These are phyloP conservation scores for Luehdorfia chinensis DNA, from an alignment of 1,140 invertebrate species.

Conservation along the genomic window DNA sequence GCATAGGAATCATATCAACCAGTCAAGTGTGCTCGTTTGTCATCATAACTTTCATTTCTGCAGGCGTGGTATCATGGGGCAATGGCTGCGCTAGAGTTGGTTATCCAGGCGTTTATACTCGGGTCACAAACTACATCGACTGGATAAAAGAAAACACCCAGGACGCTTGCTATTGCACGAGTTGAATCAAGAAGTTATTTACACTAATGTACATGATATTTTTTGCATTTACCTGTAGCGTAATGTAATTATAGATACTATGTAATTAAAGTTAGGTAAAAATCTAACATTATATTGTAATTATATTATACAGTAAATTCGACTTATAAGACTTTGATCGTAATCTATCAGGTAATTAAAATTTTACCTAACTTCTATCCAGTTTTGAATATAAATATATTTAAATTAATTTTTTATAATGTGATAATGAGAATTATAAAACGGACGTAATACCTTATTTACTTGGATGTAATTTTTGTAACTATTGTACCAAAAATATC, in stretches of 20 bases:
- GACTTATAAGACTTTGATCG: too few relatives aligned
- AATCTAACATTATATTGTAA: too few relatives aligned
- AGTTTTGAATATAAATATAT: too few relatives aligned
- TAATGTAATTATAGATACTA: background rate
- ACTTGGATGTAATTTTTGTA: slow-evolving; percentile 7
- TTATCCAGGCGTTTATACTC: slow-evolving; percentile 89
- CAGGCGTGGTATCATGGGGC: slow-evolving; percentile 81
- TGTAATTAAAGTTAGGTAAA: slow-evolving; percentile 4
- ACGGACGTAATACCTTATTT: slow-evolving; percentile 2
- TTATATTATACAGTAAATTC: too few relatives aligned
- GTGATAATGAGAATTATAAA: slow-evolving; percentile 12
- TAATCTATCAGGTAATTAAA: too few relatives aligned
- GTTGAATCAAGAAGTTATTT: too few relatives aligned
- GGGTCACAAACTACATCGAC: slow-evolving; percentile 84
- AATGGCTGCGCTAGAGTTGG: slow-evolving; percentile 85
- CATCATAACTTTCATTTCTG: slow-evolving; percentile 15
- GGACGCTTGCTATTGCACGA: slow-evolving; percentile 84
- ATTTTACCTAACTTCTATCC: too few relatives aligned
- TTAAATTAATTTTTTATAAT: slow-evolving; percentile 7
- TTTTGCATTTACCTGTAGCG: background rate
- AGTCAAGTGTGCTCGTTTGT: background rate
- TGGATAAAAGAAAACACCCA: slow-evolving; percentile 87
- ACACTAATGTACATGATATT: too few relatives aligned
- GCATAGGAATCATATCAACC: too few relatives aligned
- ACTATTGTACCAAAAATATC: slow-evolving; percentile 8